phyloP scores from a whole-genome alignment of 2,113 vertebrate genomes.

The Caretta caretta region DNA sequence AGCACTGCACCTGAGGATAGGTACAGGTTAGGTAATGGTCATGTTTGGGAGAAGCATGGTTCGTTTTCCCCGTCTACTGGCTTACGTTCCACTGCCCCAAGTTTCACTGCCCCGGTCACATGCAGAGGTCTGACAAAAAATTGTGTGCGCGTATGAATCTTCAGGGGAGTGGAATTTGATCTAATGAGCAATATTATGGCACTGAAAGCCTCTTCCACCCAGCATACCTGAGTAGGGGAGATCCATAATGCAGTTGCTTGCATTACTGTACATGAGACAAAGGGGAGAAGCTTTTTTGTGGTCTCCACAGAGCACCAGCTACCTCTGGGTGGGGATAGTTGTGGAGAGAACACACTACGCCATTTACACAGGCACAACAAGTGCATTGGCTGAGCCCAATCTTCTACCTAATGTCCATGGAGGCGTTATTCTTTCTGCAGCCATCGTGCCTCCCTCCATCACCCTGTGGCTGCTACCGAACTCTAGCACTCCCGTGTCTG shows the following conservation, averaged over 20 bases:
- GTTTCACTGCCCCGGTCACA: background rate
- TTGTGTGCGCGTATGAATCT: background rate
- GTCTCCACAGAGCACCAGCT: background rate
- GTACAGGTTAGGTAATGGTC: background rate
- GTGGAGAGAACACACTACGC: background rate
- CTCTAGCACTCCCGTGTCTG: background rate
- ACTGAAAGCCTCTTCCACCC: background rate
- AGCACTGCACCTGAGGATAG: background rate
- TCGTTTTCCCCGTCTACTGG: background rate
- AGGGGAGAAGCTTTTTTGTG: background rate
- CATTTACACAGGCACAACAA: background rate
- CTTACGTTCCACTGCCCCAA: background rate
- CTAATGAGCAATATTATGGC: background rate
- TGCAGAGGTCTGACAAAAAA: background rate
- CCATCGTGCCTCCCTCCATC: background rate
- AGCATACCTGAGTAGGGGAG: background rate
- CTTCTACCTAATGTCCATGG: background rate
- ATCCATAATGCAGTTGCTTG: background rate
- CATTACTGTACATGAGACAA: background rate
- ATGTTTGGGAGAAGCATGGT: background rate
- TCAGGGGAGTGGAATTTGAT: background rate
- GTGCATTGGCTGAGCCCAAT: background rate
- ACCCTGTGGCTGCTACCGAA: background rate
- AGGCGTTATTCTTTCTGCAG: background rate
- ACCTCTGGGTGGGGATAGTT: background rate